Base-by-base conservation (phyloP, 2,797 vertebrate genomes). In the Aeoliscus strigatus region DNA sequence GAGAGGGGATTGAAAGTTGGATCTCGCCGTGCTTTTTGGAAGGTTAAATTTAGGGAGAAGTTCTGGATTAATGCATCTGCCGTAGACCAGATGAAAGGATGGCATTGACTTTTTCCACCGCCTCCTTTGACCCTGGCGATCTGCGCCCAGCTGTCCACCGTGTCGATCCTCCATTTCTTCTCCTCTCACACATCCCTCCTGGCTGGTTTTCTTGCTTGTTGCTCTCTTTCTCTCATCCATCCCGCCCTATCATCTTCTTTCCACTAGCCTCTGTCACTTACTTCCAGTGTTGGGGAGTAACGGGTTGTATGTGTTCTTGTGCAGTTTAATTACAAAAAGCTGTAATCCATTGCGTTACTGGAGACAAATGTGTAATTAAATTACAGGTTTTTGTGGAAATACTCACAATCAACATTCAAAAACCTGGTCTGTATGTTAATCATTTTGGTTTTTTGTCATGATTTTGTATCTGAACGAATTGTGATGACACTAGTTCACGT, bases 1-100 rank as follows among this genome's bases (percentile, higher is more conserved):
- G 28, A 54, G 60, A 62, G 52, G 52, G 51, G 31, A 60, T 58
- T 30, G 36, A 65, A 71, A 74, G 65, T 63, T 67, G 72, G 60
- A 73, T 53, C 55, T 53, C 47, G 31, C 40, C 16, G 23, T 49
- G 69, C 37, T 50, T 80, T n/a, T 60, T 45, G 56, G 67, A 81
- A 83, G 79, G 80, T 77, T 71, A 70, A 43, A 66, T 63, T 27
- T 49, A 45, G 63, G 67, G 33, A 54, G 73, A 73, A 17, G 73
- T 82, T 77, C n/a, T 50, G 39, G 51, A 27, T 44, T 51, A 42
- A 54, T 61, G 63, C 38, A 32, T 68, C 57, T 66, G 73, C 35
- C 47, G 39, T 61, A 15, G 63, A 39, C 9, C 31, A 75, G 70
- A 75, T 79, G 66, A 82, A 78, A 83, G 72, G 59, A 68, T 60